Evolutionary conservation across 1,140 invertebrate species (phyloP).

Genomic region (Heliconius nattereri): DNA sequence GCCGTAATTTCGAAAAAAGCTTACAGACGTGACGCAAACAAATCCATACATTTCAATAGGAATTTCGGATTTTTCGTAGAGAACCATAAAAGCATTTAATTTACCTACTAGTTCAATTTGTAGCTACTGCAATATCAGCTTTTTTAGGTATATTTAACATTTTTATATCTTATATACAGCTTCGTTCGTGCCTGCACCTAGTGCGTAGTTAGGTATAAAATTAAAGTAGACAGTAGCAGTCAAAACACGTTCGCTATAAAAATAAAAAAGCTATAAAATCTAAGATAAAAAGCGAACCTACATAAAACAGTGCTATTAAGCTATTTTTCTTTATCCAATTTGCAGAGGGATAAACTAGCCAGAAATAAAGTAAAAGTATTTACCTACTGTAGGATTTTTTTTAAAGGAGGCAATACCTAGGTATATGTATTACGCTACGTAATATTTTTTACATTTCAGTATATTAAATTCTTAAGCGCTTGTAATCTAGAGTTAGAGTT

Average conservation of each 20-base stretch:
- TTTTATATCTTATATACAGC: background rate
- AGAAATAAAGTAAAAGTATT: background rate
- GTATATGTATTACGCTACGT: no score
- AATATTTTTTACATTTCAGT: no score
- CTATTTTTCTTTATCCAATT: constrained; percentile 34
- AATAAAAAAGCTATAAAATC: constrained; percentile 66
- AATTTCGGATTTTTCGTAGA: no score
- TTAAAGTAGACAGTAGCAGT: constrained; percentile 57
- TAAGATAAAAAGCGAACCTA: constrained; percentile 55
- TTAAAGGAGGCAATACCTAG: background rate
- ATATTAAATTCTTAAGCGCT: no score
- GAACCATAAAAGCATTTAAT: no score
- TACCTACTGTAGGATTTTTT: background rate
- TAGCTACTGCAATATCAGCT: no score
- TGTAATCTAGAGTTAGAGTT: no score
- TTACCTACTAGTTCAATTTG: no score
- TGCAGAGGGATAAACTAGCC: background rate
- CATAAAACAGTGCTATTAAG: constrained; percentile 29
- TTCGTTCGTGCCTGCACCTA: background rate
- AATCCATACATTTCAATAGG: no score
- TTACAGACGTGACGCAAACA: no score
- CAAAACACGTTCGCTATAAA: constrained; percentile 63
- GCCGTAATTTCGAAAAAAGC: no score
- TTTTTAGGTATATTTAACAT: constrained; percentile 23
- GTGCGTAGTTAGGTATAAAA: constrained; percentile 42